phyloP scores from a whole-genome alignment of 1,140 invertebrate genomes.

The Drosophila ambigua region DNA sequence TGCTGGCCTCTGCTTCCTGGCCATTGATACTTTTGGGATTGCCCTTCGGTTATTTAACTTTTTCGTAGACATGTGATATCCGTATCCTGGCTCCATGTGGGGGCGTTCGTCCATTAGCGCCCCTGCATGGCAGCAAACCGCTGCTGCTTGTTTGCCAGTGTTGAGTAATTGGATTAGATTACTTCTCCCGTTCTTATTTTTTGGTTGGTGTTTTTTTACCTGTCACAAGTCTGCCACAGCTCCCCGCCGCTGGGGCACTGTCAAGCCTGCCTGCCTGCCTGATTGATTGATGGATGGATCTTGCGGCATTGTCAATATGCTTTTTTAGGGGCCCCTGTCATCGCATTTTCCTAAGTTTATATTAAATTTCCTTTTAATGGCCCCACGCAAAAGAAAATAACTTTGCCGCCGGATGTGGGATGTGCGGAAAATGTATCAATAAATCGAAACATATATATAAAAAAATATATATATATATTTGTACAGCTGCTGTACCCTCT shows the following conservation, averaged over 20 bases:
- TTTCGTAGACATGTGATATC: conserved; percentile 70
- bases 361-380: conserved; percentile 77
- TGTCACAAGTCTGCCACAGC: conserved; percentile 22
- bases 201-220: conserved; percentile 21
- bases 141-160: conserved; percentile 70
- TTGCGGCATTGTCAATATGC: conserved; percentile 70
- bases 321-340: conserved; percentile 54
- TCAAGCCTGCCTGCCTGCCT: conserved; percentile 79
- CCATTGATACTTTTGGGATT: conserved; percentile 69
- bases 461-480: background rate
- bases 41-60: conserved; percentile 77
- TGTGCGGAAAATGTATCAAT: conserved; percentile 17
- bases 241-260: conserved; percentile 45
- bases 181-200: conserved; percentile 31
- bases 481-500: conserved; percentile 6
- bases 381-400: background rate
- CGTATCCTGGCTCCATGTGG: conserved; percentile 34
- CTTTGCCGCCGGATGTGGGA: conserved; percentile 1
- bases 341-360: conserved; percentile 45
- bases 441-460: conserved; percentile 1
- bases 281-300: conserved; percentile 41
- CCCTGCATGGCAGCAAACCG: conserved; percentile 22
- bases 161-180: conserved; percentile 83
- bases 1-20: background rate
- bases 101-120: conserved; percentile 63